These are phyloP conservation scores for Oryzias curvinotus DNA, from an alignment of 2,113 vertebrate species.

Conservation along the genomic window DNA sequence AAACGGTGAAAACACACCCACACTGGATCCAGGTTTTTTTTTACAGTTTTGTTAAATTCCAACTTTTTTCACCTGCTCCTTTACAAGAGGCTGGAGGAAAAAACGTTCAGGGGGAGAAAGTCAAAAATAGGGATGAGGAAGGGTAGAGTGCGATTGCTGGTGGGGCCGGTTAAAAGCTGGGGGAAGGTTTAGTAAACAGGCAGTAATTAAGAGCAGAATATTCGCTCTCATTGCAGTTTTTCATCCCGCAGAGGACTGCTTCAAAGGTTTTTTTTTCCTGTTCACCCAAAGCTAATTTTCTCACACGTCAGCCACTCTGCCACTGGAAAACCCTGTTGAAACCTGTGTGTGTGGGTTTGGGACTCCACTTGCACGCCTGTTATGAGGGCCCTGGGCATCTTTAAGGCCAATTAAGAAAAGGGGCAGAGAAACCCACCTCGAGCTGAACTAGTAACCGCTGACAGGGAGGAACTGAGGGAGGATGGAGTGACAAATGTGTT, in stretches of 20 bases:
- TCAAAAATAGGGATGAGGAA: slow-evolving; percentile 25
- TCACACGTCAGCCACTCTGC: slow-evolving; percentile 59
- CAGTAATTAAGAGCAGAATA: slow-evolving; percentile 77
- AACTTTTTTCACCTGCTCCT: no score
- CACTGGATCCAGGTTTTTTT: no score
- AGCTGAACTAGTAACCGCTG: slow-evolving; percentile 55
- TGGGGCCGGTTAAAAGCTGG: slow-evolving; percentile 32
- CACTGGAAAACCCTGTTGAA: slow-evolving; percentile 43
- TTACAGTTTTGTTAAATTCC: no score
- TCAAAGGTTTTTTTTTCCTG: slow-evolving; percentile 57
- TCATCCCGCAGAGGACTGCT: slow-evolving; percentile 62
- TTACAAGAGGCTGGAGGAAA: slow-evolving; percentile 1
- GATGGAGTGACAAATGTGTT: slow-evolving; percentile 38
- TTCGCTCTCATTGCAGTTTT: slow-evolving; percentile 75
- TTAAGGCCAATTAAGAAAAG: slow-evolving; percentile 77
- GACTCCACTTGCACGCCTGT: slow-evolving; percentile 23
- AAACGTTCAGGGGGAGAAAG: slow-evolving; percentile 29
- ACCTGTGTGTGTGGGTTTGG: slow-evolving; percentile 36
- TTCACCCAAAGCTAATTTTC: slow-evolving; percentile 55
- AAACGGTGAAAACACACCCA: no score
- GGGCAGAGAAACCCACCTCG: slow-evolving; percentile 57
- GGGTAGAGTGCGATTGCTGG: slow-evolving; percentile 13
- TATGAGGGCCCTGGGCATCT: slow-evolving; percentile 61
- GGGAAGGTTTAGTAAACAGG: slow-evolving; percentile 73
- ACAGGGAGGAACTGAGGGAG: slow-evolving; percentile 58